A percentile compares a stretch with the other conserved stretches of the same genome.
phyloP scores from a whole-genome alignment of 2,888 invertebrate genomes.

The Leistus spinibarbis region DNA sequence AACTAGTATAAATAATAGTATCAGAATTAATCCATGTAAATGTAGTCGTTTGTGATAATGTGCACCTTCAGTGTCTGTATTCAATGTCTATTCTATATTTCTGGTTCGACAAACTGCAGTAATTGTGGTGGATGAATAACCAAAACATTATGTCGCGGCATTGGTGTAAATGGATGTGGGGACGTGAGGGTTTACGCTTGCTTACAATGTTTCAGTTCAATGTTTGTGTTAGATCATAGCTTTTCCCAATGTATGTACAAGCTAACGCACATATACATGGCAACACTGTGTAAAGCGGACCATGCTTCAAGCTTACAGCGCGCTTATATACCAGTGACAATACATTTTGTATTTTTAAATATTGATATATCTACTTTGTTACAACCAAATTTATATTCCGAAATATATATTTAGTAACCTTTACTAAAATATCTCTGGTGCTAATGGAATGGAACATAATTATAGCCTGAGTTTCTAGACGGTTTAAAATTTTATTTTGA shows the following conservation, averaged over 20 bases:
- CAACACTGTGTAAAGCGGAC: not conserved
- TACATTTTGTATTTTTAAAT: not conserved
- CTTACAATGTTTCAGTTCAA: not conserved
- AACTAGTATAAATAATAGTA: too few species aligned
- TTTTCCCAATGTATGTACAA: not conserved
- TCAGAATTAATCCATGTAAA: too few species aligned
- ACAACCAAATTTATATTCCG: too few species aligned
- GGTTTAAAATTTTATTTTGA: too few species aligned
- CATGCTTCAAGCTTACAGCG: not conserved
- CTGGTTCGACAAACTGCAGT: not conserved
- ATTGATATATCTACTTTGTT: too few species aligned
- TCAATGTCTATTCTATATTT: not conserved
- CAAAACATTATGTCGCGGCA: conserved; percentile 4
- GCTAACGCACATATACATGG: not conserved
- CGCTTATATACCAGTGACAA: not conserved
- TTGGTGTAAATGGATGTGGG: not conserved
- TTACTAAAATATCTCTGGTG: too few species aligned
- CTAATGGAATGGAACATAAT: too few species aligned
- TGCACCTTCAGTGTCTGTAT: too few species aligned
- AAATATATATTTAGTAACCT: too few species aligned
- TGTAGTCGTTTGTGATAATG: too few species aligned
- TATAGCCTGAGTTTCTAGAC: too few species aligned
- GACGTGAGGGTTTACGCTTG: not conserved
- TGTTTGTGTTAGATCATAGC: not conserved
- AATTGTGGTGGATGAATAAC: conserved; percentile 3